phyloP scores from a whole-genome alignment of 2,113 vertebrate genomes.

The Daphoenositta chrysoptera region DNA sequence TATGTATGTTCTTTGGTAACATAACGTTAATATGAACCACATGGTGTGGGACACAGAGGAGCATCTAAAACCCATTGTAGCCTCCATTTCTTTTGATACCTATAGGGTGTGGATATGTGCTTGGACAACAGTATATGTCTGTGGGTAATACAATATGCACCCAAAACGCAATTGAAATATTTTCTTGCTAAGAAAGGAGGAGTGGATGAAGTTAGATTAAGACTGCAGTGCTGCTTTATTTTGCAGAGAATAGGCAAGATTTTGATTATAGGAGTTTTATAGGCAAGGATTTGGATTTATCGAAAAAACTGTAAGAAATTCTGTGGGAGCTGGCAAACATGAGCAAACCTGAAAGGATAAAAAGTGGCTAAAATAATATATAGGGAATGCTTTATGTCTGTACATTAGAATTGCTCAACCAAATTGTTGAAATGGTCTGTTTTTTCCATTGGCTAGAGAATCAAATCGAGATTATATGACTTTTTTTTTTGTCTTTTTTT shows the following conservation, averaged over 20 bases:
- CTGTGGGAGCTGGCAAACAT: neutral
- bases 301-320: neutral
- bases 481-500: neutral
- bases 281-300: neutral
- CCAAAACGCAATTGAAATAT: neutral
- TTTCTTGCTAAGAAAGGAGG: neutral
- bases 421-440: neutral
- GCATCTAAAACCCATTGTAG: neutral
- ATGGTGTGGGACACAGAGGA: neutral
- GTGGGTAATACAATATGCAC: neutral
- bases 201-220: neutral
- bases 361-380: neutral
- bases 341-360: neutral
- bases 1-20: neutral
- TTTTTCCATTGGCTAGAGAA: neutral
- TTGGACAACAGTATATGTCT: neutral
- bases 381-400: neutral
- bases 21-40: neutral
- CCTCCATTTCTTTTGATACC: neutral
- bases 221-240: neutral
- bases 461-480: neutral
- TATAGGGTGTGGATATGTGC: neutral
- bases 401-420: neutral
- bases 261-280: neutral
- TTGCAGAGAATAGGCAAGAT: neutral